These are phyloP conservation scores for Galerucella calmariensis DNA, from an alignment of 2,888 invertebrate species.

Conservation along the genomic window DNA sequence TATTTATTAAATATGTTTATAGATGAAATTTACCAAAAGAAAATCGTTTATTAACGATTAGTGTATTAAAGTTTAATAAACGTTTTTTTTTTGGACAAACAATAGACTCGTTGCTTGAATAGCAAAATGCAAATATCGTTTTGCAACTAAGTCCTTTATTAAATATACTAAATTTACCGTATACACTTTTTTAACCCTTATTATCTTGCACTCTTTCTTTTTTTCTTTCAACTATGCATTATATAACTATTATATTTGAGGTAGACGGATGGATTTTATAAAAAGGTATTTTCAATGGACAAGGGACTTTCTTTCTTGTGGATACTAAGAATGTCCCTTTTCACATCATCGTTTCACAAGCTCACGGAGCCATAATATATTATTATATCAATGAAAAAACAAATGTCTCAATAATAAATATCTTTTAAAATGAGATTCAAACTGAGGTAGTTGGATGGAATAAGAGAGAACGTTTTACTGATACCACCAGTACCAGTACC, in stretches of 20 bases:
- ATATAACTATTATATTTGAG: conserved; percentile 57
- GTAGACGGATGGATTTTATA: conserved; percentile 65
- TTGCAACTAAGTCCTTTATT: conserved; percentile 59
- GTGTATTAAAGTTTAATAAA: not conserved
- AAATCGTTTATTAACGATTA: not conserved
- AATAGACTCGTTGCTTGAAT: conserved; percentile 38
- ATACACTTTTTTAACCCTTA: conserved; percentile 65
- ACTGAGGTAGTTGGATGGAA: conserved; percentile 82
- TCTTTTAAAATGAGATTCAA: conserved; percentile 52
- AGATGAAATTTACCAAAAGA: conserved; percentile 10
- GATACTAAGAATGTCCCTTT: not conserved
- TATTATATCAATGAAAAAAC: no score
- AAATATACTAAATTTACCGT: conserved; percentile 57
- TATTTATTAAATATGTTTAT: conserved; percentile 47
- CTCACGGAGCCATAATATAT: conserved; percentile 1
- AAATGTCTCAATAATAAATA: conserved; percentile 33
- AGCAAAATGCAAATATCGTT: conserved; percentile 51
- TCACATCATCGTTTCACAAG: not conserved
- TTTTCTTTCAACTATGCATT: conserved; percentile 26
- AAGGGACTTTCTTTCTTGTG: not conserved
- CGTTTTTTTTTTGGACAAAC: conserved; percentile 38
- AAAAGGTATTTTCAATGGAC: conserved; percentile 13
- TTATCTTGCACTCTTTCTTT: conserved; percentile 60
- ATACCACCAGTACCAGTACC: not conserved
- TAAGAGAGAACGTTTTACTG: conserved; percentile 58